These are phyloP conservation scores for Camponotus pennsylvanicus DNA, from an alignment of 1,140 invertebrate genomes.

Conservation along the genomic window DNA sequence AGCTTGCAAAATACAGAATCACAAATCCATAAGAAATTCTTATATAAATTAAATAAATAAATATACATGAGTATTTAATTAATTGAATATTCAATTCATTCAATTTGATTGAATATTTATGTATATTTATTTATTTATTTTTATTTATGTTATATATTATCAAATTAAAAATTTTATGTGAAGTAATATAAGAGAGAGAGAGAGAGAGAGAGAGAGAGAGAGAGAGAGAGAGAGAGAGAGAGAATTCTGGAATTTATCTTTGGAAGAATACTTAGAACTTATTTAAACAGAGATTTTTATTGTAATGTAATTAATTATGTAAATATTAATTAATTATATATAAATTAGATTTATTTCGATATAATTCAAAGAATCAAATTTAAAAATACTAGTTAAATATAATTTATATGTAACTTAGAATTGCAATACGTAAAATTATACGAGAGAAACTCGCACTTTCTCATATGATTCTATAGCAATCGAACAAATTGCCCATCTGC, in stretches of 20 bases:
- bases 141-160: too few relatives aligned
- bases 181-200: not conserved
- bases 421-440: not conserved
- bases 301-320: not conserved
- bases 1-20: not conserved
- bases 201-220: too few relatives aligned
- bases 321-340: not conserved
- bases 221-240: too few relatives aligned
- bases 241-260: too few relatives aligned
- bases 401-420: not conserved
- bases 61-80: not conserved
- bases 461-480: constrained; percentile 6
- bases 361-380: not conserved
- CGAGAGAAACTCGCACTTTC: constrained; percentile 8
- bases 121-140: too few relatives aligned
- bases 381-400: not conserved
- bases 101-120: too few relatives aligned
- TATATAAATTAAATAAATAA: constrained; percentile 15
- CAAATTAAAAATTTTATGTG: not conserved
- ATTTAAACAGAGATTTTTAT: not conserved
- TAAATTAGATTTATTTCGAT: not conserved
- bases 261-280: not conserved
- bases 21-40: not conserved
- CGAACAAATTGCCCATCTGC: not conserved
- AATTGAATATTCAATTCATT: not conserved